Evolutionary conservation across 2,888 invertebrate genomes (phyloP).

Genomic region (Epinotia bilunana): DNA sequence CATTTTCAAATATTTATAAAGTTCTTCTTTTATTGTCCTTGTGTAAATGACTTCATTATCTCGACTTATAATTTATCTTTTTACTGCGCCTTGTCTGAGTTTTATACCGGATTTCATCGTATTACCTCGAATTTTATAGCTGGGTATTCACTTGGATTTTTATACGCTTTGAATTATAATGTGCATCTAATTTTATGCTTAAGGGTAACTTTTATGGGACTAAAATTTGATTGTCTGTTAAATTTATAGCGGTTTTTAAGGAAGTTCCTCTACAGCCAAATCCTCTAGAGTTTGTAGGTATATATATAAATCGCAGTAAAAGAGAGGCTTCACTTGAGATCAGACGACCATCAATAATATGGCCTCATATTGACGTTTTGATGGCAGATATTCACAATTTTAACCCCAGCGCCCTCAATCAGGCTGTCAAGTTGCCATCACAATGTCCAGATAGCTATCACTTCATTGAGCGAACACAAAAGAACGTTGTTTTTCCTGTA

Average conservation of each 20-base stretch:
- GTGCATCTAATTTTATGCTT: conserved; percentile 35
- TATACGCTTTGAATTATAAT: conserved; percentile 37
- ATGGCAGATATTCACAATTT: conserved; percentile 14
- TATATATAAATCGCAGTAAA: neutral
- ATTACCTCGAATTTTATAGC: conserved; percentile 34
- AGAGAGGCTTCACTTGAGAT: conserved; percentile 6
- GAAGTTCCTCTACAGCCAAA: neutral
- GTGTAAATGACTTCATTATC: conserved; percentile 59
- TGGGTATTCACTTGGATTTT: conserved; percentile 40
- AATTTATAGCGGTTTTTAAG: conserved; percentile 5
- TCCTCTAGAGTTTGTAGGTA: neutral
- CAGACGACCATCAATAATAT: conserved; percentile 4
- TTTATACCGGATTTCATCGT: conserved; percentile 40
- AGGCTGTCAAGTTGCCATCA: conserved; percentile 21
- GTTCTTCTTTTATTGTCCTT: conserved; percentile 62
- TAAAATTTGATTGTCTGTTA: conserved; percentile 17
- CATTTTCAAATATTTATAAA: conserved; percentile 81
- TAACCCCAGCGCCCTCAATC: conserved; percentile 26
- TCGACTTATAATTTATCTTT: conserved; percentile 43
- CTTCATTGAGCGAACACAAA: conserved; percentile 35
- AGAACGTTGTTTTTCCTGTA: conserved; percentile 33
- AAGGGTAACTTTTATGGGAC: conserved; percentile 13
- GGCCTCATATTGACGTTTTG: conserved; percentile 13
- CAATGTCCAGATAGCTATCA: conserved; percentile 34
- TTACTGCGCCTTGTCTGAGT: conserved; percentile 42